Conservation (phyloP, 2,888 invertebrate genomes). For the Melanostoma scalare region DNA sequence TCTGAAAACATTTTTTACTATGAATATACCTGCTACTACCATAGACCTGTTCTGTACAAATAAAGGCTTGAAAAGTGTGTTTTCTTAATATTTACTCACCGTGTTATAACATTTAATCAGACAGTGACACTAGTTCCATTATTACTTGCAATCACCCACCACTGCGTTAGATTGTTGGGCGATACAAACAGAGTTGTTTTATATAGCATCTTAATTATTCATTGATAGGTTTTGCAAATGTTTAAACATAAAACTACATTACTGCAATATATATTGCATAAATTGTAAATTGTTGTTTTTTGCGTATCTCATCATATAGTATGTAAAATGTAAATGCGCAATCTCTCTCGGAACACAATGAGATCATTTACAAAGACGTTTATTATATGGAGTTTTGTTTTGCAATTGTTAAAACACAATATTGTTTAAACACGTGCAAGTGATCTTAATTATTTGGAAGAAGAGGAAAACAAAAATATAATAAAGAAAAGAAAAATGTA, state of each 20-base stretch:
- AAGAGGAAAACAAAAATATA: slow-evolving; percentile 2
- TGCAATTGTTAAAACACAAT: slow-evolving; percentile 51
- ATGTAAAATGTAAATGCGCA: neutral
- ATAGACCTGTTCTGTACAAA: neutral
- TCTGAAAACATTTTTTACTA: neutral
- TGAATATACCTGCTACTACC: neutral
- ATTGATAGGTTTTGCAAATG: too few species aligned
- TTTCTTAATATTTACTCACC: slow-evolving; percentile 16
- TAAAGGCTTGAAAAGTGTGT: neutral
- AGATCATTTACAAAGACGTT: slow-evolving; percentile 12
- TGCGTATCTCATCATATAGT: neutral
- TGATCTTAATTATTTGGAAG: slow-evolving; percentile 37
- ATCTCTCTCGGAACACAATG: slow-evolving; percentile 6
- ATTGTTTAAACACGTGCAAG: slow-evolving; percentile 52
- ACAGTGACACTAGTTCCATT: neutral
- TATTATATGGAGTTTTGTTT: neutral
- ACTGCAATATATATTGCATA: too few species aligned
- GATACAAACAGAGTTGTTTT: too few species aligned
- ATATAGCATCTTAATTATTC: too few species aligned
- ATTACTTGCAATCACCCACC: neutral
- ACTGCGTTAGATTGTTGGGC: too few species aligned
- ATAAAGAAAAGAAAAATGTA: neutral
- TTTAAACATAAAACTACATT: too few species aligned
- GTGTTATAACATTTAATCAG: slow-evolving; percentile 20
- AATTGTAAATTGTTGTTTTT: too few species aligned